Percentiles rank a stretch among this genome's conserved stretches.
Conservation (phyloP, 2,888 invertebrate species). For the Campoletis raptor region DNA sequence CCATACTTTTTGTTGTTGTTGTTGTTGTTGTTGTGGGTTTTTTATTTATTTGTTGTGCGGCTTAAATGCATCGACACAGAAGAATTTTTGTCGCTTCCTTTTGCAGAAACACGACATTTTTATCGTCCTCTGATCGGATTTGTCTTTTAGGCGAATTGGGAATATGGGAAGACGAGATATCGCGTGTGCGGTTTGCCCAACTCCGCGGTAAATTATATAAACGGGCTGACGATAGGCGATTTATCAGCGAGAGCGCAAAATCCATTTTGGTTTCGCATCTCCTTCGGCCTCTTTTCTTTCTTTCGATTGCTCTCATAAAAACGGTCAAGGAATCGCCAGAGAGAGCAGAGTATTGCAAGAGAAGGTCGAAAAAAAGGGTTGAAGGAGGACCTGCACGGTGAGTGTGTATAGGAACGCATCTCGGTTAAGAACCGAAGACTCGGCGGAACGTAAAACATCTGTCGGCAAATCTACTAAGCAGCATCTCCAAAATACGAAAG, state of each 20-base stretch:
- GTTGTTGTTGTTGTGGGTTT: neutral
- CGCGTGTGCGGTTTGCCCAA: conserved; percentile 38
- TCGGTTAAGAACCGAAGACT: conserved; percentile 26
- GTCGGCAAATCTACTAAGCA: conserved; percentile 77
- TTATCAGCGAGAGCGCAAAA: conserved; percentile 49
- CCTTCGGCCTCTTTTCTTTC: conserved; percentile 37
- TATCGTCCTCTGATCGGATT: conserved; percentile 60
- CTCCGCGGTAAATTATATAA: conserved; percentile 57
- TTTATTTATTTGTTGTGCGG: conserved; percentile 5
- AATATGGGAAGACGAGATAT: conserved; percentile 50
- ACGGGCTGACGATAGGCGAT: conserved; percentile 41
- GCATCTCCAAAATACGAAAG: conserved; percentile 75
- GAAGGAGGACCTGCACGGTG: conserved; percentile 33
- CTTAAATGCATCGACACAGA: conserved; percentile 33
- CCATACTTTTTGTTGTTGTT: conserved; percentile 10
- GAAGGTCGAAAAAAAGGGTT: conserved; percentile 33
- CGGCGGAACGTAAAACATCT: conserved; percentile 77
- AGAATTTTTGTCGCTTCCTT: conserved; percentile 59
- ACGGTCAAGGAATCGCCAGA: conserved; percentile 29
- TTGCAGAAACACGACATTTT: conserved; percentile 56
- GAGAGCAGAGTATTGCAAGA: conserved; percentile 22
- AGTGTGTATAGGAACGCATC: conserved; percentile 32
- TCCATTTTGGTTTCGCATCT: conserved; percentile 51
- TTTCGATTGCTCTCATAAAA: conserved; percentile 41
- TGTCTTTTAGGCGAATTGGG: conserved; percentile 50